These are phyloP conservation scores for Microctenopoma steveboyesi DNA, from an alignment of 2,797 vertebrate genomes.

Conservation along the genomic window DNA sequence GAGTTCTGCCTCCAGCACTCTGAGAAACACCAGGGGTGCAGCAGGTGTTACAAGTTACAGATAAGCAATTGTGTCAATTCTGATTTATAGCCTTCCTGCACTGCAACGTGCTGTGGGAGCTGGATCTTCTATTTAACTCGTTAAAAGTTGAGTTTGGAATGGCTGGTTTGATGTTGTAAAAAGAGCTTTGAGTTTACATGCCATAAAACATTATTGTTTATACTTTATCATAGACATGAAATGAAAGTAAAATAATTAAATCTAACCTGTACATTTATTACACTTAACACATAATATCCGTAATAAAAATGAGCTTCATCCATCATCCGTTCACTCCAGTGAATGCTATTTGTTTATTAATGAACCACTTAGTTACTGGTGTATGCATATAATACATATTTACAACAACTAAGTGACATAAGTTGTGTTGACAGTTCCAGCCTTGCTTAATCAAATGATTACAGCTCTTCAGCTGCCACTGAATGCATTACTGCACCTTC, in stretches of 20 bases:
- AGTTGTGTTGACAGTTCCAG: conserved; percentile 4
- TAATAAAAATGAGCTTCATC: neutral
- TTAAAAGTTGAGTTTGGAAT: neutral
- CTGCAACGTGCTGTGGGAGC: conserved; percentile 3
- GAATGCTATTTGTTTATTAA: conserved; percentile 5
- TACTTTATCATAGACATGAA: conserved; percentile 14
- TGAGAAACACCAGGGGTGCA: neutral
- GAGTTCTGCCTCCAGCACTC: neutral
- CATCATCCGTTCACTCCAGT: conserved; percentile 1
- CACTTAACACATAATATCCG: neutral
- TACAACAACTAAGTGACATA: neutral
- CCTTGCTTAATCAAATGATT: conserved; percentile 6
- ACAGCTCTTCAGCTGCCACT: neutral
- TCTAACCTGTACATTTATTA: neutral
- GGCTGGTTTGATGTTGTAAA: neutral
- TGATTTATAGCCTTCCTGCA: conserved; percentile 5
- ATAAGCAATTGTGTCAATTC: neutral
- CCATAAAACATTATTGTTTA: conserved; percentile 3
- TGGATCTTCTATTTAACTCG: conserved; percentile 12
- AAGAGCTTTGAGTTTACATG: neutral
- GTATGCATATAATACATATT: neutral
- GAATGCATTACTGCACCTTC: neutral
- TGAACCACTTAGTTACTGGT: neutral
- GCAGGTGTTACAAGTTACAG: neutral
- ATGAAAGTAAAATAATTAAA: neutral